Evolutionary conservation across 1,140 invertebrate genomes (phyloP).

Genomic region (Odontomachus brunneus): DNA sequence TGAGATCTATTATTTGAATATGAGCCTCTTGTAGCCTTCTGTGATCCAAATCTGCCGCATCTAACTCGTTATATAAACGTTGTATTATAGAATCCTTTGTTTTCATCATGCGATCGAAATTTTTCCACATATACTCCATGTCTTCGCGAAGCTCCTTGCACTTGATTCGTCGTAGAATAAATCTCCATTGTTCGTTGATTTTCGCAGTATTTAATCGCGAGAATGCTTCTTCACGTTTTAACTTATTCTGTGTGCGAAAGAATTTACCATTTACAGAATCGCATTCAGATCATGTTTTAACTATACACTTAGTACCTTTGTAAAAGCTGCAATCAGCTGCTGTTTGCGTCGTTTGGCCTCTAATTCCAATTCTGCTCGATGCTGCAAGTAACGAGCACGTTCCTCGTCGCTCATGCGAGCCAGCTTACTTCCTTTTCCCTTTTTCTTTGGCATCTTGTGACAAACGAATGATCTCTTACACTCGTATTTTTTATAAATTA

Average conservation of each 20-base stretch:
- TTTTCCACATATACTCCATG: constrained; percentile 87
- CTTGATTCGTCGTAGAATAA: constrained; percentile 90
- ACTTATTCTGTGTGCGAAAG: constrained; percentile 88
- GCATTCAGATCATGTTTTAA: constrained; percentile 4
- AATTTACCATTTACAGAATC: neutral
- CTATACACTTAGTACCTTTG: constrained; percentile 88
- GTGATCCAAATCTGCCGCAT: constrained; percentile 90
- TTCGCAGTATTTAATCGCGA: constrained; percentile 92
- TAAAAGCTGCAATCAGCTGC: constrained; percentile 91
- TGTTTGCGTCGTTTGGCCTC: constrained; percentile 91
- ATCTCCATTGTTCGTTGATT: constrained; percentile 93
- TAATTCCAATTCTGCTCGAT: constrained; percentile 91
- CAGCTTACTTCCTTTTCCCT: constrained; percentile 79
- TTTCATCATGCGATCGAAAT: constrained; percentile 87
- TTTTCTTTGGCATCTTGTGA: constrained; percentile 62
- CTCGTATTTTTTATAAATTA: neutral
- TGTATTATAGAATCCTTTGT: constrained; percentile 89
- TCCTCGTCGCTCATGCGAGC: constrained; percentile 94
- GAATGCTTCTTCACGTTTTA: constrained; percentile 92
- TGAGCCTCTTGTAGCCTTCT: constrained; percentile 89
- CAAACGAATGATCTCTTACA: constrained; percentile 7
- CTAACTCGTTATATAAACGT: constrained; percentile 88
- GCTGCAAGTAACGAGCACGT: constrained; percentile 90
- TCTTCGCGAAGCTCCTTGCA: constrained; percentile 89
- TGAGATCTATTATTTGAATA: constrained; percentile 88